Evolutionary conservation across 2,797 vertebrate species (phyloP), one percentile per base, ranked within the genome.

Genomic region (Tenualosa ilisha): DNA sequence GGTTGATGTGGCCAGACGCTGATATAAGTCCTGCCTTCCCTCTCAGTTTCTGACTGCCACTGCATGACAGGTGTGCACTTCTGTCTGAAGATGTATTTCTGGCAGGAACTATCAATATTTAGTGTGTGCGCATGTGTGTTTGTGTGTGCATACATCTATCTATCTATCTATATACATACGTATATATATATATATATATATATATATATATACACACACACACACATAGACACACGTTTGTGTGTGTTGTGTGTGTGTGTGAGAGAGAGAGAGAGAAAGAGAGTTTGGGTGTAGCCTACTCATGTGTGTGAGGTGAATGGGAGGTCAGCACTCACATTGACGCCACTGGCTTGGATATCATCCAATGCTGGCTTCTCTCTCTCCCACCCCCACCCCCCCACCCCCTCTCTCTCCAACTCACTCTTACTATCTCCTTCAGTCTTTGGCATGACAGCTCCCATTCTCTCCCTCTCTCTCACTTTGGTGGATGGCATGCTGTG

Each of bases 61-160:
- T 90, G 86, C 6, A 61, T 86, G 75, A 89, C 88, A 89, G 91
- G 94, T 93, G 91, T 93, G 93, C 92, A 91, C 91, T 88, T 89
- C 89, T 84, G 89, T 89, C 82, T 86, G 88, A 85, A 86, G 93
- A 94, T 93, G 88, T 91, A 93, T 95, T 93, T 92, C 93, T 91
- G 90, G 91, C 90, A 91, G 94, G 93, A 94, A 93, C 93, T 94
- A 94, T 95, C 92, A 92, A 94, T 92, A 91, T 24, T 83, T 87
- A 92, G 17, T 88, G 84, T 88, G 84, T 82, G 87, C 81, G 75
- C 56, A 75, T 63, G 75, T 65, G 65, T 72, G 88, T 89, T n/a
- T n/a, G 90, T 87, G 89, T 86, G 51, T 56, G 61, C 8, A 8
- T 63, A 24, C 87, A 85, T 87, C 82, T 82, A 85, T 83, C 56